Base-by-base conservation (phyloP, 2,113 vertebrate genomes). In the Polyodon spathula region DNA sequence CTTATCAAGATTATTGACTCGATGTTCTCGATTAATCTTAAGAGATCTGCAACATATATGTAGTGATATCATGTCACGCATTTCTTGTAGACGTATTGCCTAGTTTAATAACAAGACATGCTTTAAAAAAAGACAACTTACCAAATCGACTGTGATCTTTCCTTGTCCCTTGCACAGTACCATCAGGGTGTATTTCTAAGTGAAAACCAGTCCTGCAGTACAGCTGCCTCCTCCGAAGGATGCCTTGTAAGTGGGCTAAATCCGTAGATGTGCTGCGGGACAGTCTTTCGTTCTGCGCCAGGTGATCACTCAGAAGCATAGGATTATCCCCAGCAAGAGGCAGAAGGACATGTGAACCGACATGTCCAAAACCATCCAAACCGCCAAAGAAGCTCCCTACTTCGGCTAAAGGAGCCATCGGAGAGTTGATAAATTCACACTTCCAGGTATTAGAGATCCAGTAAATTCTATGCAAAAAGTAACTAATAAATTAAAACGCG, bases 141-240 rank as follows among this genome's bases (percentile, higher is more conserved):
- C 95, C 95, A 76, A 92, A 97, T 50, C 91, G 90, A 72, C 92
- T 98, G 90, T 98, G 93, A 81, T 98, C 95, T 72, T 92, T 90
- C 65, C 95, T 84, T 39, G 95, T 98, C 55, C 95, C 95, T 59
- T 90, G 92, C 73, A 98, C 94, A 14, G 80, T 85, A 78, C 94
- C 94, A 66, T 94, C 92, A 50, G 95, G 93, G 75, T 94, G 87
- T 81, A 98, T 95, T 82, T 97, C 91, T 80, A 98, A 86, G 79
- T 98, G 94, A 80, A 97, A 98, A 12, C 95, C 95, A 12, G 95
- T 97, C 64, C 95, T 89, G 80, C 95, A 97, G 81, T 98, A 97
- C 0, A 98, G 77, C 88, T 98, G 95, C 63, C 95, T 81, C 75
- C 94, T 89, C 67, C 95, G 88, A 59, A 96, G 84, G 69, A 95